Evolutionary conservation across 2,888 invertebrate species (phyloP), one percentile per base, ranked within the genome.

Genomic region (Drosophila dives): DNA sequence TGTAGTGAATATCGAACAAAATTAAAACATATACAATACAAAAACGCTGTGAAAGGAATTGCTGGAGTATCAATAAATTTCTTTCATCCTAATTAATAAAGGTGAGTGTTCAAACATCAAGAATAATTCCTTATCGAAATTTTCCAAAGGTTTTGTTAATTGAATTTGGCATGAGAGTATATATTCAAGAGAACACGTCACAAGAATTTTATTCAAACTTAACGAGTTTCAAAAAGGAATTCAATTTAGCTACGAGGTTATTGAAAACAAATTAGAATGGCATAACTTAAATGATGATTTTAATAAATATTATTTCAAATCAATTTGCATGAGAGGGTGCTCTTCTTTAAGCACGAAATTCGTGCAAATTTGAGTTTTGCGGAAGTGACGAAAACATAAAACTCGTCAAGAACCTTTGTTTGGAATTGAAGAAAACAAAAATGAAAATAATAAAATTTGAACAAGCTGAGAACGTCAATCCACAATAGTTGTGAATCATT

Each of bases 401-500:
- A 20, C 23, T 32, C 26, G 38, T 55, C 62, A 69, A 73, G 66
- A 79, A 56, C 62, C 64, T 80, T 51, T 64, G 53, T 59, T 48
- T 38, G 55, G 53, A 65, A 64, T 36, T 49, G 54, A 55, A n/a
- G 3, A 64, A 49, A 54, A 20, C 20, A 45, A 45, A 61, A 50
- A 64, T 53, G 45, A 23, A 48, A 75, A 56, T 67, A 62, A 51
- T 26, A 32, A 58, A 50, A 42, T 20, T 49, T 42, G 40, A 64
- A 56, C 54, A 32, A 58, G 36, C 23, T 55, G 51, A 42, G 51
- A 33, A 59, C 54, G 72, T 63, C 68, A 65, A 58, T 53, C 23
- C 54, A 42, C 50, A 62, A 48, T 55, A 48, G 51, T 55, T 67
- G 59, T 84, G 84, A 84, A 59, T 84, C 84, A 84, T 60, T 38